Evolutionary conservation across 2,888 invertebrate species (phyloP).

Genomic region (Bimastos eiseni): DNA sequence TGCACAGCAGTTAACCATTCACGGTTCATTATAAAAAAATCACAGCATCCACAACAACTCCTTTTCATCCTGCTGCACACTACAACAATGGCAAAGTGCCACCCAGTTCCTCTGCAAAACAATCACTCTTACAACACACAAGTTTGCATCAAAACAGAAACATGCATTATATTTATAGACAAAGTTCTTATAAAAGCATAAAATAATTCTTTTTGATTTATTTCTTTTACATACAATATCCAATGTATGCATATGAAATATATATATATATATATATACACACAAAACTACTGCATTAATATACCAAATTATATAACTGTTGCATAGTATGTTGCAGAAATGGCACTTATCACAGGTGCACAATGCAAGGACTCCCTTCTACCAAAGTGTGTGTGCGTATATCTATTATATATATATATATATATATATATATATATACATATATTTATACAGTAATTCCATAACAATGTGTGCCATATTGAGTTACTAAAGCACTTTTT

Average conservation of each 20-base stretch:
- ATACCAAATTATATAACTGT: background rate
- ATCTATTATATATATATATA: background rate
- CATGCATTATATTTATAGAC: background rate
- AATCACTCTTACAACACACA: background rate
- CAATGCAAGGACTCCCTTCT: background rate
- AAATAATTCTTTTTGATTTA: background rate
- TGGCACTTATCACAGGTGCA: background rate
- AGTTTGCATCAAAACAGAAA: background rate
- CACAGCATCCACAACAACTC: background rate
- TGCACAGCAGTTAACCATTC: background rate
- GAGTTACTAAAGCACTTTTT: background rate
- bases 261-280: background rate
- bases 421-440: background rate
- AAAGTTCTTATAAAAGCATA: background rate
- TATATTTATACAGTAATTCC: background rate
- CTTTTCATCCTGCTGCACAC: background rate
- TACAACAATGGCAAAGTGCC: background rate
- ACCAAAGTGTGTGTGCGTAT: background rate
- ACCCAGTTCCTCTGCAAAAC: background rate
- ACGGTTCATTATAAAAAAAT: background rate
- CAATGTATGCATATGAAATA: background rate
- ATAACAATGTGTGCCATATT: background rate
- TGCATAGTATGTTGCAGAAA: slow-evolving; percentile 1
- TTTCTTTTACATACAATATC: background rate
- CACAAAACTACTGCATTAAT: background rate